Percentiles rank a stretch among this genome's conserved stretches.
These are phyloP conservation scores for Masnerella sp. DNA, from an alignment of 2,888 invertebrate species.

Conservation along the genomic window DNA sequence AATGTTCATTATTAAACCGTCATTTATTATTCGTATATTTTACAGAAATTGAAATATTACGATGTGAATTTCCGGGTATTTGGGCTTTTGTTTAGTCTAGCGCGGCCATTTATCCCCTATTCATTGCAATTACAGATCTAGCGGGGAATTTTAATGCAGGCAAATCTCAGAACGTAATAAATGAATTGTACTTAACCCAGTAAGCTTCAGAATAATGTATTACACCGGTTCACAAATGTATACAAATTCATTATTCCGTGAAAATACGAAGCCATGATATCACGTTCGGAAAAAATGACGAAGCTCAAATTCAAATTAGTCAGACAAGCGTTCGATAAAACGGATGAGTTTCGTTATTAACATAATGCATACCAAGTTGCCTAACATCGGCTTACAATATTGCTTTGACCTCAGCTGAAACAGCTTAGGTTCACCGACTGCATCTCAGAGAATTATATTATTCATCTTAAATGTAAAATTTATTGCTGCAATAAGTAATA, in stretches of 20 bases:
- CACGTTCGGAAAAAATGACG: not conserved
- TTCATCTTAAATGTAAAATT: slow-evolving; percentile 44
- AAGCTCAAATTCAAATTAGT: slow-evolving; percentile 10
- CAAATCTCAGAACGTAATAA: slow-evolving; percentile 43
- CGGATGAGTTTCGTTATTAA: slow-evolving; percentile 20
- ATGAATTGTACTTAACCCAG: slow-evolving; percentile 33
- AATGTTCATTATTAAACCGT: no score
- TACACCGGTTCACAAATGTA: slow-evolving; percentile 31
- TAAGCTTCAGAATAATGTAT: slow-evolving; percentile 37
- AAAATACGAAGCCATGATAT: not conserved
- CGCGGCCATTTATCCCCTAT: slow-evolving; percentile 33
- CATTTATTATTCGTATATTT: no score
- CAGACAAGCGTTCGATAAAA: not conserved
- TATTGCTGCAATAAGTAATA: slow-evolving; percentile 48
- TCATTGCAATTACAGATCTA: slow-evolving; percentile 40
- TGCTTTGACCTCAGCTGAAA: slow-evolving; percentile 24
- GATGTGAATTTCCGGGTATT: no score
- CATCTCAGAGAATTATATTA: slow-evolving; percentile 33
- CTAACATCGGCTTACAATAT: slow-evolving; percentile 24
- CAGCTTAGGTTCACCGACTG: slow-evolving; percentile 31
- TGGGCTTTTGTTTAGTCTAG: no score
- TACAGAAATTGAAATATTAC: no score
- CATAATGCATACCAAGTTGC: slow-evolving; percentile 22
- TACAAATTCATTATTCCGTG: slow-evolving; percentile 30
- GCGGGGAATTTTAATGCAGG: slow-evolving; percentile 33